Percentiles rank a stretch among this genome's conserved stretches.
These are phyloP conservation scores for Apus apus DNA, from an alignment of 2,113 vertebrate species.

Conservation along the genomic window DNA sequence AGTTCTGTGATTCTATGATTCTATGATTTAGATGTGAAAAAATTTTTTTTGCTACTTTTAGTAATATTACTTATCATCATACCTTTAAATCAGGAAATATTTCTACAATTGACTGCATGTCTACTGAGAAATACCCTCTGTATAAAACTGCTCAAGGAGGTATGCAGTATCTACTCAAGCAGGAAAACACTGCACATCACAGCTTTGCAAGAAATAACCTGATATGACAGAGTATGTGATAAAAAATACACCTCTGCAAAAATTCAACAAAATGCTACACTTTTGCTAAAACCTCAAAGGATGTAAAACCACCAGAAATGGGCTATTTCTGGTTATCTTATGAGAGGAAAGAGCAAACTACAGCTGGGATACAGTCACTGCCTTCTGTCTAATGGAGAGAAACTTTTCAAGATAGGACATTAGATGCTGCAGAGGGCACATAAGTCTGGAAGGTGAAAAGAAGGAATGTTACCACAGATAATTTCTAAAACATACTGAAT, in stretches of 20 bases:
- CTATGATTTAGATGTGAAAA: not conserved
- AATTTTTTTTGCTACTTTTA: not conserved
- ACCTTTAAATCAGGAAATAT: not conserved
- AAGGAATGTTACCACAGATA: not conserved
- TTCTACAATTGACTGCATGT: not conserved
- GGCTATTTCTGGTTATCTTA: not conserved
- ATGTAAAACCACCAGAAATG: not conserved
- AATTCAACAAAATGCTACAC: not conserved
- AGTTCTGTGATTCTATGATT: no score
- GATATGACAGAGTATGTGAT: not conserved
- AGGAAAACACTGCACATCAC: not conserved
- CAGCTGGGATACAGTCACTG: not conserved
- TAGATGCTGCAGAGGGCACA: not conserved
- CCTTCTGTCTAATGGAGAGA: not conserved
- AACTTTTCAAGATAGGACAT: not conserved
- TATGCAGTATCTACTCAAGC: not conserved
- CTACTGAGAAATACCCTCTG: not conserved
- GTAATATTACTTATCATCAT: not conserved
- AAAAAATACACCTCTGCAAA: not conserved
- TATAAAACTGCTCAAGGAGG: conserved; percentile 9
- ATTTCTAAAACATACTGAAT: not conserved
- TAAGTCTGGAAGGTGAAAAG: not conserved
- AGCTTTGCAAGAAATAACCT: conserved; percentile 13
- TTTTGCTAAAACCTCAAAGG: not conserved
- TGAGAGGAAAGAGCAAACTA: not conserved